Evolutionary conservation across 2,888 invertebrate genomes (phyloP), one percentile per base, ranked within the genome.

Genomic region (Azorinus chamasolen): DNA sequence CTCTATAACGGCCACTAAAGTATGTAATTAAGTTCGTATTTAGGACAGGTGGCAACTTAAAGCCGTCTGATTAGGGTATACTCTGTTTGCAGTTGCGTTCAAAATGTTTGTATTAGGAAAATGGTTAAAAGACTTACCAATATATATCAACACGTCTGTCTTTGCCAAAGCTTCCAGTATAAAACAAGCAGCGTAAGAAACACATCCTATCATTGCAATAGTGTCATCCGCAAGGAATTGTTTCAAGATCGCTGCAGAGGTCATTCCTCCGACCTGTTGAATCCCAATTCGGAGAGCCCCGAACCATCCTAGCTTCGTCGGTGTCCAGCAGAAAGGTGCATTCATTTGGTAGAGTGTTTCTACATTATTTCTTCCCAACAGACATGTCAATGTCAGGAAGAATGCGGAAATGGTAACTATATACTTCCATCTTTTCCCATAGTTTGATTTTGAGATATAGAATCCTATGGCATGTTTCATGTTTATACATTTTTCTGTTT

Each of bases 261-360:
- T 46, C 5, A 83, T 53, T 10, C 77, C 79, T 24, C 78, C 32
- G 27, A 78, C 16, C 25, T 69, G 27, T 54, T 75, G 63, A 5
- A 63, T 46, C 10, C 61, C 24, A 10, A 72, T 62, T 14, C 73
- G n/a, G 1, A 53, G 51, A 16, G 77, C 72, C 8, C 45, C 74
- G 45, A 66, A 85, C 41, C 62, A 69, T 1, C 84, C 84, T 8
- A 79, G 71, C 51, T 46, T 69, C 27, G 78, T 71, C 20, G 81
- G 62, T 1, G 65, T 69, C 84, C 84, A 85, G 50, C 84, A 85
- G 46, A 81, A 79, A 1, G 84, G 84, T 25, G 69, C 46, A 8
- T 79, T 61, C 66, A 85, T 39, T 32, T 70, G 68, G 48, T 75
- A 85, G 16, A 85, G 62, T 1, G 84, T 82, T 59, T 68, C 76